Evolutionary conservation across 2,797 vertebrate species (phyloP).

Genomic region (Scolopax bukidnonensis): DNA sequence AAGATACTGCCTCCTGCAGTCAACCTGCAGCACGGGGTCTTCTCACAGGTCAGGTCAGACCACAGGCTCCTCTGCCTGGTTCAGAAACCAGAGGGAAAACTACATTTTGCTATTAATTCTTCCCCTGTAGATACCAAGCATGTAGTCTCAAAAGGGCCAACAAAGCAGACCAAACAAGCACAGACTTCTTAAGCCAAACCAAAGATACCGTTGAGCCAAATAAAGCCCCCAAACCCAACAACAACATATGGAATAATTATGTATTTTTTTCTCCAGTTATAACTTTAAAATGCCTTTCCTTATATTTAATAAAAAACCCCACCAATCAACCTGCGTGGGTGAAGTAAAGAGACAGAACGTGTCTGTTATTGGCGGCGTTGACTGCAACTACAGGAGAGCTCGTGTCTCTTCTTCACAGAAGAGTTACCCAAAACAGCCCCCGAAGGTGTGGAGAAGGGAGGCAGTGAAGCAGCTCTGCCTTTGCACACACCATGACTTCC

Average conservation of each 20-base stretch:
- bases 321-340: background rate
- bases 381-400: background rate
- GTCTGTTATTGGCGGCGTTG: conserved; percentile 9
- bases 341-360: background rate
- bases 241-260: background rate
- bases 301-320: background rate
- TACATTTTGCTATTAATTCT: background rate
- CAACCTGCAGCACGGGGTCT: background rate
- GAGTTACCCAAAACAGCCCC: background rate
- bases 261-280: background rate
- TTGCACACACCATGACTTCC: background rate
- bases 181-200: background rate
- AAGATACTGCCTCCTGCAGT: background rate
- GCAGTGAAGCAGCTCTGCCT: background rate
- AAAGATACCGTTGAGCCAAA: background rate
- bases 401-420: background rate
- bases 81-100: background rate
- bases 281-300: background rate
- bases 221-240: background rate
- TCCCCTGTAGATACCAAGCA: background rate
- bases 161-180: background rate
- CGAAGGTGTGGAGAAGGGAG: rapidly evolving
- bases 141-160: background rate
- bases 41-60: rapidly evolving
- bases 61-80: background rate